Base-by-base conservation (phyloP, 92 coral and sea anemone species). In the Isaurus tuberculatus region DNA sequence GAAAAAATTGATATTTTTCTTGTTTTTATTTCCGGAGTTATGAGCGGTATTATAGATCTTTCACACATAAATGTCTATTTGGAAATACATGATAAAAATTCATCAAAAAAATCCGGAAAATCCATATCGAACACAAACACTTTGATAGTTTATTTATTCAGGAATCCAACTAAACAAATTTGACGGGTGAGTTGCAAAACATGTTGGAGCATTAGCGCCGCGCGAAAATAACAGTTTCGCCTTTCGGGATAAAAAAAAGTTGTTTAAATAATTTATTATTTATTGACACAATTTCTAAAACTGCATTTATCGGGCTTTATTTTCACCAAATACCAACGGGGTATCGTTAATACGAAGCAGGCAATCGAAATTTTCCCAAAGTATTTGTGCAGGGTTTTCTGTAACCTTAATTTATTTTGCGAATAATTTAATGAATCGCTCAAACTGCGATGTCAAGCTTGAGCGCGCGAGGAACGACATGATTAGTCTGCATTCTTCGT, bases 181-280 rank as follows among this genome's bases (percentile, higher is more conserved):
- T 67, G 46, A 32, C 72, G 46, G 72, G 15, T 67, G 25, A 31
- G 46, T 33, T 67, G 72, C 46, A 67, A 67, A 67, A 67, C 72
- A 2, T 67, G 65, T 58, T 20, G 65, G 65, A 58, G 26, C 65
- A 58, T 58, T 58, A n/a, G 29, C 27, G 65, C n/a, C n/a, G n/a
- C n/a, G n/a, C n/a, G n/a, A n/a, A n/a, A n/a, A n/a, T n/a, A 67
- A 67, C 7, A 31, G 44, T 67, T 32, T 67, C 46, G 20, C 43
- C 33, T 65, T 65, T 65, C 36, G 70, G 70, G 36, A 65, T 26
- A 26, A 65, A 65, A 65, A 26, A 65, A 25, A 65, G 10, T 65
- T 17, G 10, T 8, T 65, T 26, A 23, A 65, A 26, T 36, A 65
- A 23, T 11, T 65, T 33, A 23, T 26, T 65, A 23, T 29, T 65